Conservation (phyloP, 2,113 vertebrate genomes). For the Mohoua ochrocephala region DNA sequence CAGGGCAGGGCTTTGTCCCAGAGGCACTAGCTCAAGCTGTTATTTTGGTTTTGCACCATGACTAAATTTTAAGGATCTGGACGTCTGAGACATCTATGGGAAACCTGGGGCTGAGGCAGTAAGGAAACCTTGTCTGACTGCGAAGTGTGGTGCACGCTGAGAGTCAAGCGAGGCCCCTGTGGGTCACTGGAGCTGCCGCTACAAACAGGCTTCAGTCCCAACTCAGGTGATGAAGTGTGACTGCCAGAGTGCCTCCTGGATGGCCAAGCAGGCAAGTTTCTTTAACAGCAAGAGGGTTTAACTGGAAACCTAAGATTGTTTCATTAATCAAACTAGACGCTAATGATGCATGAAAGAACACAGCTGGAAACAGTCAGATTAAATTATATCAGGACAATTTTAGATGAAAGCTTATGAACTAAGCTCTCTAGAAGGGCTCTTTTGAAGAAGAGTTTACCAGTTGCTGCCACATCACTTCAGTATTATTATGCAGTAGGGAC, state of each 20-base stretch:
- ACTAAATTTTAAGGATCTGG: background rate
- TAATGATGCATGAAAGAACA: background rate
- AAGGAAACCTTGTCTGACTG: background rate
- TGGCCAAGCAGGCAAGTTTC: background rate
- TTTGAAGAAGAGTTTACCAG: background rate
- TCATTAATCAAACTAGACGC: background rate
- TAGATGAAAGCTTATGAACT: background rate
- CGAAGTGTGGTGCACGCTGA: accelerated
- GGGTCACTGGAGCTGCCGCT: background rate
- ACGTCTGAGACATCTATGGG: background rate
- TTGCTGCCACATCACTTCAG: background rate
- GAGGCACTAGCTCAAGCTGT: background rate
- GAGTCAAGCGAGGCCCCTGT: accelerated
- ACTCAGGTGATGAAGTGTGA: background rate
- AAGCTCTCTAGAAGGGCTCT: background rate
- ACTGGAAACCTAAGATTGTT: background rate
- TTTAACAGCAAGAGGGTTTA: background rate
- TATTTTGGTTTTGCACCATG: background rate
- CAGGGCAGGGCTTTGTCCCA: background rate
- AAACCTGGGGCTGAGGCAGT: background rate
- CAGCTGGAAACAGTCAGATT: background rate
- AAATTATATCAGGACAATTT: background rate
- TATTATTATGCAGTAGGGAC: no score
- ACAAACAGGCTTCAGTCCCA: background rate
- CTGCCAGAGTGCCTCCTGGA: background rate